Conservation (phyloP, 2,888 invertebrate genomes). For the Notodonta ziczac region DNA sequence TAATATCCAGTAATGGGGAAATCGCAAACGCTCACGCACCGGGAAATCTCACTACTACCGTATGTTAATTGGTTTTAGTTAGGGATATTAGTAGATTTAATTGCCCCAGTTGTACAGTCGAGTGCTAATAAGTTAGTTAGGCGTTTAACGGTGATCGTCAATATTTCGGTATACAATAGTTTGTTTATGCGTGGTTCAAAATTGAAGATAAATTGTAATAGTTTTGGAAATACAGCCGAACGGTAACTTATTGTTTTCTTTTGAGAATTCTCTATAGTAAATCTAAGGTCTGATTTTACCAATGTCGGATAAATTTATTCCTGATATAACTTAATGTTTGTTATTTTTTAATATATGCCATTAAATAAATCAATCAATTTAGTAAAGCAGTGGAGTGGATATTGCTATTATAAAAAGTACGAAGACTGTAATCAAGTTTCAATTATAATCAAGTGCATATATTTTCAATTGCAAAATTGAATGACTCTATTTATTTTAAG, state of each 20-base stretch:
- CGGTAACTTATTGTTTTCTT: slow-evolving; percentile 37
- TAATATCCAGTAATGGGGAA: slow-evolving; percentile 29
- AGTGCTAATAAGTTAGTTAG: neutral
- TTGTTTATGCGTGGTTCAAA: no score
- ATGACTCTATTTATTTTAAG: no score
- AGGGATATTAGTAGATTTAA: slow-evolving; percentile 4
- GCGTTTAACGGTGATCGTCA: no score
- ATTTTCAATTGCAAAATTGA: no score
- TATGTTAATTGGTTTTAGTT: slow-evolving; percentile 27
- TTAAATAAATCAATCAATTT: neutral
- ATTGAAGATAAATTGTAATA: slow-evolving; percentile 13
- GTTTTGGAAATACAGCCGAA: slow-evolving; percentile 29
- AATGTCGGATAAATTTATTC: no score
- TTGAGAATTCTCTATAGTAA: no score
- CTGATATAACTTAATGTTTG: no score
- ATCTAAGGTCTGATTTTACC: neutral
- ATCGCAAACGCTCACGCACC: neutral
- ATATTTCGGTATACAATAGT: no score
- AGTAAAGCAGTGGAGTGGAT: slow-evolving; percentile 17
- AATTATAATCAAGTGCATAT: no score
- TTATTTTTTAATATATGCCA: no score
- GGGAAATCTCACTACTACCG: neutral
- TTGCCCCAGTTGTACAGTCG: neutral
- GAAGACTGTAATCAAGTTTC: no score
- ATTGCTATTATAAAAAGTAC: no score